phyloP scores from a whole-genome alignment of 2,888 invertebrate species.

The Drosophila antonietae region DNA sequence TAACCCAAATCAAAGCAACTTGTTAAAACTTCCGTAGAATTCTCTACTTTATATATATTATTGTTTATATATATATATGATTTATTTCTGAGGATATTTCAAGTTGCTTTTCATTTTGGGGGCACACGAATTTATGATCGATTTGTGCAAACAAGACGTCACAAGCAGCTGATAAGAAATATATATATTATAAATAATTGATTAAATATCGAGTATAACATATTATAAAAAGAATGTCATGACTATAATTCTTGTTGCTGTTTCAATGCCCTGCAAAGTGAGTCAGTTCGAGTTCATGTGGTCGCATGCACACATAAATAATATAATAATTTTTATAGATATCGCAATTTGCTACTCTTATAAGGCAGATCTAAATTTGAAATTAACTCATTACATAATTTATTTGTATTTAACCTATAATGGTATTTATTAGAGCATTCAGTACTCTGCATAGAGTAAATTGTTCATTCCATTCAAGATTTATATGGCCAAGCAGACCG shows the following conservation, averaged over 20 bases:
- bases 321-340: not conserved
- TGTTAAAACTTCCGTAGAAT: conserved; percentile 44
- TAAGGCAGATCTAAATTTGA: not conserved
- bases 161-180: conserved; percentile 48
- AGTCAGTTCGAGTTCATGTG: too few species aligned
- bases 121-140: conserved; percentile 51
- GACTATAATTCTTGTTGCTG: not conserved
- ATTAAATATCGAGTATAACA: conserved; percentile 57
- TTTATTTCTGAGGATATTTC: conserved; percentile 69
- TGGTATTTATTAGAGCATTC: conserved; percentile 6
- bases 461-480: conserved; percentile 30
- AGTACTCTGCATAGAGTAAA: not conserved
- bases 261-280: not conserved
- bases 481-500: conserved; percentile 51
- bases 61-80: conserved; percentile 36
- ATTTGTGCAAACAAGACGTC: conserved; percentile 72
- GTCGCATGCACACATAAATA: not conserved
- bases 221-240: conserved; percentile 50
- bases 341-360: not conserved
- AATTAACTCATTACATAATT: too few species aligned
- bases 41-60: conserved; percentile 1
- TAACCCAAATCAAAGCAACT: conserved; percentile 63
- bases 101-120: conserved; percentile 31
- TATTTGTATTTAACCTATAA: not conserved
- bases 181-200: conserved; percentile 65